Evolutionary conservation across 2,113 vertebrate species (phyloP), one percentile per base, ranked within the genome.

Genomic region (Stictonetta naevosa): DNA sequence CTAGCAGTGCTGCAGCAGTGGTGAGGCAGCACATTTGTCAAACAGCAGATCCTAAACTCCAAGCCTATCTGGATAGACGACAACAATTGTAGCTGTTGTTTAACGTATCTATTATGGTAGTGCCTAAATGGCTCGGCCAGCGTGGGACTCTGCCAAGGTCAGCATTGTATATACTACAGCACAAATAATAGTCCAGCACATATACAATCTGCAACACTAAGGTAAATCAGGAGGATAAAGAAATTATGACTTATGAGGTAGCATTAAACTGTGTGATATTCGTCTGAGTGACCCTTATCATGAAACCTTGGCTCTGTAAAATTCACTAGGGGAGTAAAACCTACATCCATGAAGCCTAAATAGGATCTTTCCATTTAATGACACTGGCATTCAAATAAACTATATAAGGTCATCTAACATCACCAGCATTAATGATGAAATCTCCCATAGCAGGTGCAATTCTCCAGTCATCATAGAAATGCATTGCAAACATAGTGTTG

Each of bases 231-330:
- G 1, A 64, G 22, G n/a, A 31, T 40, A 75, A 55, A 88, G 83
- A 88, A 92, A 94, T 94, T 77, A 60, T 93, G 90, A 95, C 88
- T 96, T 96, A 95, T 42, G 88, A 95, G 83, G 52, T 25, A 92
- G 3, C 64, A 67, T 55, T 90, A 90, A 78, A 56, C 9, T 34
- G 9, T 26, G 10, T 75, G 42, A 31, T 60, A 62, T 75, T 34
- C 1, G 2, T 71, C 68, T 75, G 46, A 90, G 12, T 78, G 60
- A 74, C 38, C 91, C 53, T 88, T 68, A 62, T 13, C 18, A 10
- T 42, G 53, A 94, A 95, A 82, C 71, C 80, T 81, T 93, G 68
- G 52, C 42, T 40, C 42, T 63, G 48, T 26, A 90, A 88, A 93
- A 75, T 88, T 63, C 72, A 33, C 26, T 0, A 11, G 29, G n/a